These are phyloP conservation scores for Pelochelys cantorii DNA, from an alignment of 2,797 vertebrate species.

Conservation along the genomic window DNA sequence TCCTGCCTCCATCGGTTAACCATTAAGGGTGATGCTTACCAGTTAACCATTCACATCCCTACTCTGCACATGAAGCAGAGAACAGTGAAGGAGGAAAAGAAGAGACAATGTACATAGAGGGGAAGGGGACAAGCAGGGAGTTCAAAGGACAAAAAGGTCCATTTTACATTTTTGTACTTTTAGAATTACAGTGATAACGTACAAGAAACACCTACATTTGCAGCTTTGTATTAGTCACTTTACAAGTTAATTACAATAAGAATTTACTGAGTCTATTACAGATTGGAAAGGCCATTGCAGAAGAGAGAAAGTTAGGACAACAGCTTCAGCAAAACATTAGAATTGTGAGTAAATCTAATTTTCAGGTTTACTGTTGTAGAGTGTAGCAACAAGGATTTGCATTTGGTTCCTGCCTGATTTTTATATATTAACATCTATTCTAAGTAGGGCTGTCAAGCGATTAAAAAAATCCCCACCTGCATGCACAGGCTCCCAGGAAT, in stretches of 20 bases:
- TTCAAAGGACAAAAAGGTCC: not conserved
- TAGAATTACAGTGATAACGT: slow-evolving; percentile 24
- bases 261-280: not conserved
- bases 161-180: slow-evolving; percentile 32
- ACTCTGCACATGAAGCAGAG: slow-evolving; percentile 28
- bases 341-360: not conserved
- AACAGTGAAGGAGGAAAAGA: not conserved
- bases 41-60: too few relatives aligned
- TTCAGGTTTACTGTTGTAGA: not conserved
- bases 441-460: too few relatives aligned
- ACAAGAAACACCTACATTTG: slow-evolving; percentile 15
- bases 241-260: not conserved
- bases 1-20: too few relatives aligned
- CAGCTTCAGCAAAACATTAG: rapidly evolving
- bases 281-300: not conserved
- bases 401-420: not conserved
- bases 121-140: slow-evolving; percentile 21
- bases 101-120: slow-evolving; percentile 16
- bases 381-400: not conserved
- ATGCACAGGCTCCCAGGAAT: not conserved
- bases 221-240: slow-evolving; percentile 17
- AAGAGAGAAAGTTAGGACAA: not conserved
- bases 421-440: not conserved
- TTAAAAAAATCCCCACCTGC: too few relatives aligned
- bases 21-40: too few relatives aligned